phyloP scores from a whole-genome alignment of 2,888 invertebrate species.

The Lutraria lutraria region DNA sequence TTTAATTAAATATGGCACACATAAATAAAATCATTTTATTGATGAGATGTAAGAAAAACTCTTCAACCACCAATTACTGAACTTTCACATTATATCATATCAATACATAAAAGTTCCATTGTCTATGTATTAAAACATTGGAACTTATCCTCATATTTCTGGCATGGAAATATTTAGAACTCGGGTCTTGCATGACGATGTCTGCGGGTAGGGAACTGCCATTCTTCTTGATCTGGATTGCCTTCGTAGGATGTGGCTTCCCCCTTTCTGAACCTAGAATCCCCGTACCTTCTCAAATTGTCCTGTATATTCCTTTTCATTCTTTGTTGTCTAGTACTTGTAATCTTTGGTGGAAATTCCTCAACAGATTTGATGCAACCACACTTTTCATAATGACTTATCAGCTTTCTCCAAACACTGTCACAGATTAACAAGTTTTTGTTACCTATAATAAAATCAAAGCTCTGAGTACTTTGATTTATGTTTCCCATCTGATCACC shows the following conservation, averaged over 20 bases:
- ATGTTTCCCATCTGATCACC: too few relatives aligned
- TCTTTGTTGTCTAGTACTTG: slow-evolving; percentile 26
- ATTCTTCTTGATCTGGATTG: slow-evolving; percentile 22
- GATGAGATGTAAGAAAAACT: too few relatives aligned
- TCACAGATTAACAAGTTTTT: slow-evolving; percentile 65
- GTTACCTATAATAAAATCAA: slow-evolving; percentile 61
- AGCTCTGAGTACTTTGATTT: too few relatives aligned
- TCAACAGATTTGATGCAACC: slow-evolving; percentile 49
- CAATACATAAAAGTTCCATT: background rate
- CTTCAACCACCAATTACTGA: too few relatives aligned
- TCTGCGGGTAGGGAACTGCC: background rate
- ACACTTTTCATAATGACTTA: slow-evolving; percentile 62
- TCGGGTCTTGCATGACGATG: background rate
- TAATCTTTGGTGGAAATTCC: slow-evolving; percentile 46
- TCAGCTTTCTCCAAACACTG: slow-evolving; percentile 67
- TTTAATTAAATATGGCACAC: background rate
- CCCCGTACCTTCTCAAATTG: slow-evolving; percentile 21
- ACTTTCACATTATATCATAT: too few relatives aligned
- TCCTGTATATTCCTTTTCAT: background rate
- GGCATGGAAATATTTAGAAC: background rate
- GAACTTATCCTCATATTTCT: background rate
- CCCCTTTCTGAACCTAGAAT: slow-evolving; percentile 23
- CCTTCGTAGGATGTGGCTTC: slow-evolving; percentile 37
- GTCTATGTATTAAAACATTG: background rate
- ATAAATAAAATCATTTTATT: too few relatives aligned